These are phyloP conservation scores for Hymenopus coronatus DNA, from an alignment of 2,888 invertebrate genomes.

Conservation along the genomic window DNA sequence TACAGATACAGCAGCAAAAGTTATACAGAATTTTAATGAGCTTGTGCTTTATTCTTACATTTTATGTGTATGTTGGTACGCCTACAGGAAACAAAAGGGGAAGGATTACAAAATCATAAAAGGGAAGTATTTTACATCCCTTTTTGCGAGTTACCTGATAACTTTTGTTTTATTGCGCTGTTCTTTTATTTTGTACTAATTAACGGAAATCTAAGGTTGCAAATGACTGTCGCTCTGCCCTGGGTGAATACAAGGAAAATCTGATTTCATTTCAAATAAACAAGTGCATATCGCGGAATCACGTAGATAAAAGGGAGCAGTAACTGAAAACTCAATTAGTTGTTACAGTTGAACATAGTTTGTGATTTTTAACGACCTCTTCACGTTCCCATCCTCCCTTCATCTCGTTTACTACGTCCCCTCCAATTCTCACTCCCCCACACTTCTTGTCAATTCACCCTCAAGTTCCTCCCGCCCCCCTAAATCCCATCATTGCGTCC, in stretches of 20 bases:
- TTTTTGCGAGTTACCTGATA: background rate
- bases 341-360: background rate
- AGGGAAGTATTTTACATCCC: background rate
- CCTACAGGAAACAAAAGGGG: too few relatives aligned
- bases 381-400: background rate
- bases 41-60: background rate
- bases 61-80: background rate
- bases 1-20: too few relatives aligned
- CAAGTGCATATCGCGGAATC: background rate
- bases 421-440: background rate
- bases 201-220: background rate
- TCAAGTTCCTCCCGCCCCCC: background rate
- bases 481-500: too few relatives aligned
- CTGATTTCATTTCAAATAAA: background rate
- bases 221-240: background rate
- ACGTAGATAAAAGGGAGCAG: background rate
- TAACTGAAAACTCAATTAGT: background rate
- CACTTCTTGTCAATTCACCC: background rate
- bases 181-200: background rate
- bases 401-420: background rate
- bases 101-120: background rate
- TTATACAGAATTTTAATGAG: background rate
- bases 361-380: slow-evolving; percentile 11
- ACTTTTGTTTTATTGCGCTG: background rate
- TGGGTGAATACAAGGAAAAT: background rate